These are phyloP conservation scores for Pipistrellus nathusii DNA, from an alignment of 2,797 vertebrate genomes.

Conservation along the genomic window DNA sequence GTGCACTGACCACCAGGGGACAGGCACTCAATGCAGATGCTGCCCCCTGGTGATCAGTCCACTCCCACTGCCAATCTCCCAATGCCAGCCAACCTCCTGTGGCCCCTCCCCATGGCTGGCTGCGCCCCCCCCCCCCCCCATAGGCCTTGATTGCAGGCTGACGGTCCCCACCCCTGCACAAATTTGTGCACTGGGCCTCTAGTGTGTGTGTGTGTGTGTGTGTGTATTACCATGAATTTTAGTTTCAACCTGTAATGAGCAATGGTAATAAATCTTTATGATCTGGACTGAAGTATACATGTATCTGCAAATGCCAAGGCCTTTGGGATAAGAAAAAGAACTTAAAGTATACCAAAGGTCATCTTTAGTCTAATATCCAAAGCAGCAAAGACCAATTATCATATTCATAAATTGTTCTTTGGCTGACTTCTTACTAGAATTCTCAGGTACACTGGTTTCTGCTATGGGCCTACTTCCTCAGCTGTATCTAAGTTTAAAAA, in stretches of 20 bases:
- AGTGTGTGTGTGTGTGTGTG: no score
- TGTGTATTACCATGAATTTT: background rate
- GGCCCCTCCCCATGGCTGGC: no score
- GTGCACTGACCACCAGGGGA: no score
- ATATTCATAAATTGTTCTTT: conserved; percentile 28
- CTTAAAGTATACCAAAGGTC: background rate
- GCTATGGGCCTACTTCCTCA: background rate
- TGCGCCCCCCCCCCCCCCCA: rapidly evolving
- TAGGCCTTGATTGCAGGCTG: no score
- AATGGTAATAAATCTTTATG: background rate
- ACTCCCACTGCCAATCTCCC: no score
- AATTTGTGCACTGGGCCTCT: no score
- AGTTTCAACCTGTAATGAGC: background rate
- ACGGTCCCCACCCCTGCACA: no score
- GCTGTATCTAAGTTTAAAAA: conserved; percentile 24
- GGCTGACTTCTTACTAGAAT: background rate
- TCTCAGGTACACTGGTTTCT: conserved; percentile 13
- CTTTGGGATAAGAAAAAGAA: background rate
- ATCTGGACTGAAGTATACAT: background rate
- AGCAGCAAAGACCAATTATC: background rate
- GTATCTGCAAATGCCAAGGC: background rate
- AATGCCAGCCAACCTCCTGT: no score
- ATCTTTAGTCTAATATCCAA: background rate
- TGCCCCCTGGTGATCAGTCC: no score
- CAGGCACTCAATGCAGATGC: no score